phyloP scores from a whole-genome alignment of 2,888 invertebrate species.

The Pyrgus malvae region DNA sequence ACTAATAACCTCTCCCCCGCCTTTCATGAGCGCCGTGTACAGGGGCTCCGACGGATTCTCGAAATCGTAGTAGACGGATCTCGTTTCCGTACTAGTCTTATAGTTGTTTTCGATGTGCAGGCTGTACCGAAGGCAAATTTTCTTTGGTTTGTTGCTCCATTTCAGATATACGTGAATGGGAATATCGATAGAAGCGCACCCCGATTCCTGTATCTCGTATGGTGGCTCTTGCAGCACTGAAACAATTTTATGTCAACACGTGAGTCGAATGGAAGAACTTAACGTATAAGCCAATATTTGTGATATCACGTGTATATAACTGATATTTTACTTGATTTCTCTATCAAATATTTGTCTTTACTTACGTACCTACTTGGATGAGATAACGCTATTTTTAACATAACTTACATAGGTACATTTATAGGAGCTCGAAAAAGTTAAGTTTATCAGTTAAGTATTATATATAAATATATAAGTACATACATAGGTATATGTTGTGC shows the following conservation, averaged over 20 bases:
- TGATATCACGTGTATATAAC: background rate
- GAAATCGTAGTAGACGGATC: constrained; percentile 70
- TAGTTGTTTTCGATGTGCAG: constrained; percentile 68
- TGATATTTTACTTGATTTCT: background rate
- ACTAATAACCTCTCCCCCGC: constrained; percentile 66
- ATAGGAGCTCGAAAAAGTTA: no score
- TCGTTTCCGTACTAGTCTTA: constrained; percentile 61
- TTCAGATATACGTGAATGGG: constrained; percentile 77
- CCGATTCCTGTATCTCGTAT: constrained; percentile 77
- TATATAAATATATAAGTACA: no score
- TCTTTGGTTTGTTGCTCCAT: constrained; percentile 66
- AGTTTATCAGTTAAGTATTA: no score
- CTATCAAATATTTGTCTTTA: background rate
- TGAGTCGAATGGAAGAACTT: background rate
- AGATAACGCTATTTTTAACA: no score
- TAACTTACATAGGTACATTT: no score
- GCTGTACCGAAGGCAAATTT: constrained; percentile 68
- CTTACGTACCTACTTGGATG: no score
- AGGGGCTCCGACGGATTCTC: constrained; percentile 65
- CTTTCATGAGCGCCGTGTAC: constrained; percentile 63
- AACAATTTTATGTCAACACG: background rate
- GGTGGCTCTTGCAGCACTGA: constrained; percentile 78
- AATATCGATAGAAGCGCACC: constrained; percentile 71
- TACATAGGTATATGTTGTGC: no score
- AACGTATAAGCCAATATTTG: background rate